These are phyloP conservation scores for Lampris megalopsis DNA, from an alignment of 2,113 vertebrate genomes.

Conservation along the genomic window DNA sequence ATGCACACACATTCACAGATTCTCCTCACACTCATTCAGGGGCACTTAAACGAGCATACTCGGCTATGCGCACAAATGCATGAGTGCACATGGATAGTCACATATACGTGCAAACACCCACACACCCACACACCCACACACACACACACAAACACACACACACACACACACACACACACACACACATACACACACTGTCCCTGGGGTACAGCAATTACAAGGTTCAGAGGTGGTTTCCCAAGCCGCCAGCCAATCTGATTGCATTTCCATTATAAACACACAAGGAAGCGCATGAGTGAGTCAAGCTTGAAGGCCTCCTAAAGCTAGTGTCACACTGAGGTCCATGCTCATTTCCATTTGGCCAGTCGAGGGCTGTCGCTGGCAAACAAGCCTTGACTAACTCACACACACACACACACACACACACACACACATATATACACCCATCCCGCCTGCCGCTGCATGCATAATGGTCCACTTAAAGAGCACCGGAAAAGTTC, in stretches of 20 bases:
- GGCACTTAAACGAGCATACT: too few species aligned
- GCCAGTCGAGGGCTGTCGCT: constrained; percentile 44
- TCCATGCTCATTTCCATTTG: constrained; percentile 64
- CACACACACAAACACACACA: constrained; percentile 22
- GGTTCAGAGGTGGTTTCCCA: constrained; percentile 66
- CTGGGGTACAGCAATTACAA: constrained; percentile 57
- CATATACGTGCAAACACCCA: constrained; percentile 6
- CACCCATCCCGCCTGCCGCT: constrained; percentile 24
- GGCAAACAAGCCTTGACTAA: constrained; percentile 66
- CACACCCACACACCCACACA: constrained; percentile 20
- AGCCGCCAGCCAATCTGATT: constrained; percentile 46
- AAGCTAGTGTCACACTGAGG: constrained; percentile 58
- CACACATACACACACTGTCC: constrained; percentile 19
- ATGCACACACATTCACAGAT: constrained; percentile 2
- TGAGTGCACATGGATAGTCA: too few species aligned
- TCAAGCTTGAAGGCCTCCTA: constrained; percentile 30
- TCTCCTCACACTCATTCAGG: constrained; percentile 16
- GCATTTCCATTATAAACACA: constrained; percentile 65
- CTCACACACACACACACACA: neutral
- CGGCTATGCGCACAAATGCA: too few species aligned
- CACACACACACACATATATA: neutral
- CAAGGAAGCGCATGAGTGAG: constrained; percentile 43
- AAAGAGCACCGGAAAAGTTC: constrained; percentile 60
- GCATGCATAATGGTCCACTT: constrained; percentile 65
- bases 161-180: constrained; percentile 23